Evolutionary conservation across 2,888 invertebrate species (phyloP), one percentile per base, ranked within the genome.

Genomic region (Drosophila macrospina): DNA sequence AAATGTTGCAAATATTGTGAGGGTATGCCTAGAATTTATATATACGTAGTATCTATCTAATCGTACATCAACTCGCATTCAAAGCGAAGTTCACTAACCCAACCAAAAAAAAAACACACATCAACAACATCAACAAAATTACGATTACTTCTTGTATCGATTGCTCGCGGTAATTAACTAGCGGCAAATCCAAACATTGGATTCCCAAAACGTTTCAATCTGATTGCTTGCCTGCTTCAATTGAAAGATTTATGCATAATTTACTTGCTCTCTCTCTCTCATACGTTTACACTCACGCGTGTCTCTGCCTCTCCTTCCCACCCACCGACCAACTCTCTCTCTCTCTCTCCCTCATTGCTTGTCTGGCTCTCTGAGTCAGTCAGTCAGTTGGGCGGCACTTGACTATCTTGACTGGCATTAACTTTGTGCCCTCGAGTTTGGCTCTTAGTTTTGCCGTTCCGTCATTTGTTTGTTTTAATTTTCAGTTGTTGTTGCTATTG

Each of bases 1-100:
- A 96, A 96, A 94, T 96, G 96, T 95, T 96, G 96, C 96, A 96
- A 95, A 94, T 96, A 96, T 94, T 96, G 96, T 95, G 96, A 96
- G 96, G 96, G 96, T 96, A 95, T 90, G 91, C 83, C 69, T 87
- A 85, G 78, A 78, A 79, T 66, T 86, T 83, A 78, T 78, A 41
- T 20, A 41, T 16, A 41, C 16, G 16, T 39, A 39, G 39, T 41
- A 41, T 16, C 16, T n/a, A 56, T 41, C 26, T 15, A 47, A 28
- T 28, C 28, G 28, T 28, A 7, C 28, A 7, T 6, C 5, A 6
- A 7, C 6, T 28, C 28, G 28, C 24, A 2, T 10, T 16, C 26
- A 28, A 28, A 15, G 5, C 26, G 37, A 69, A 83, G 86, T 86
- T 86, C 86, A 86, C 82, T 86, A 86, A 86, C 86, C 84, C 74